These are phyloP conservation scores for Meiosimyza decipiens DNA, from an alignment of 2,888 invertebrate genomes.

Conservation along the genomic window DNA sequence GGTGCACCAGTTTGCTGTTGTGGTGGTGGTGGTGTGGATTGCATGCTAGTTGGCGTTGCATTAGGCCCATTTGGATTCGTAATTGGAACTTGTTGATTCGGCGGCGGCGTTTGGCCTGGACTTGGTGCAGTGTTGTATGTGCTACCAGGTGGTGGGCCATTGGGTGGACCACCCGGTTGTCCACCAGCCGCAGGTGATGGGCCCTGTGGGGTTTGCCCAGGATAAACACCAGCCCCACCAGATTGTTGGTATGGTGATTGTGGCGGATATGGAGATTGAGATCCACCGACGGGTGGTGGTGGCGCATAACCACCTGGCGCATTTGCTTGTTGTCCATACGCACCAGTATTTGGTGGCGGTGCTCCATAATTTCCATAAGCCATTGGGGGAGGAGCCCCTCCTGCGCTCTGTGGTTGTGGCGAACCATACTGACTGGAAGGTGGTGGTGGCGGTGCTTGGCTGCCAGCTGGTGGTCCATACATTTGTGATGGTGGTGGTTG, in stretches of 20 bases:
- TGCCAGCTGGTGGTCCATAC: conserved; percentile 64
- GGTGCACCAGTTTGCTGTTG: conserved; percentile 44
- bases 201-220: conserved; percentile 58
- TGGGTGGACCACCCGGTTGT: conserved; percentile 45
- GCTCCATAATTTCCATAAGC: conserved; percentile 67
- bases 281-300: conserved; percentile 62
- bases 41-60: conserved; percentile 53
- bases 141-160: conserved; percentile 59
- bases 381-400: conserved; percentile 55
- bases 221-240: conserved; percentile 57
- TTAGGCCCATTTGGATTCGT: conserved; percentile 58
- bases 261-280: conserved; percentile 67
- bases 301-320: conserved; percentile 61
- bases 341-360: conserved; percentile 55
- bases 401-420: conserved; percentile 55
- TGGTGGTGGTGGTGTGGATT: conserved; percentile 42
- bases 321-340: conserved; percentile 51
- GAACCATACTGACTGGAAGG: conserved; percentile 54
- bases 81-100: conserved; percentile 57
- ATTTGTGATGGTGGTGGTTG: conserved; percentile 64
- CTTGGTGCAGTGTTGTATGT: conserved; percentile 69
- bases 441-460: conserved; percentile 67
- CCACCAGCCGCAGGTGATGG: conserved; percentile 54
- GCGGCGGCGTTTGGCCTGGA: conserved; percentile 66
- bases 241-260: conserved; percentile 67